Base-by-base conservation (phyloP, 1,140 invertebrate species). In the Eurosta solidaginis region DNA sequence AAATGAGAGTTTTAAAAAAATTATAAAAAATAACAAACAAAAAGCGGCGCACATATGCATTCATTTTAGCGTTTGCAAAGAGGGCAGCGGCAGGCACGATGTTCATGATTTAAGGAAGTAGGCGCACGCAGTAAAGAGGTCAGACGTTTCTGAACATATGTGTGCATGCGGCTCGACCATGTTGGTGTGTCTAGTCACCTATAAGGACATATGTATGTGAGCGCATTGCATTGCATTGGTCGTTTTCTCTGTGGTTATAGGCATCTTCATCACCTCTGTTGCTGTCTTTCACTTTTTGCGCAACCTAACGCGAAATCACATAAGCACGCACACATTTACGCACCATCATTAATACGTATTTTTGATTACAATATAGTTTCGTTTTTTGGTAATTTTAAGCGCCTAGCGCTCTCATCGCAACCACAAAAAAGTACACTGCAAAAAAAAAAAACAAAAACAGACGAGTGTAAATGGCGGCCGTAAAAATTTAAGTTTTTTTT, bases 31-130 rank as follows among this genome's bases (percentile, higher is more conserved):
- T 42, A 50, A 74, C 80, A 80, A 78, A 82, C 77, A 73, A 80
- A 81, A 83, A 82, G 82, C 83, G 81, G 81, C 83, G 79, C 82
- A 81, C 80, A 85, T 17, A 2, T 85, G 85, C 84, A 82, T 83
- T 82, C 83, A 84, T 85, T 85, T 83, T 80, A 54, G 68, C 82
- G 78, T 79, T 14, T 20, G 73, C 1, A 47, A 20, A 59, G 52
- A 59, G 45, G 36, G n/a, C 25, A 29, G 20, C 6, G 20, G n/a
- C 33, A 4, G 1, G 12, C 20, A 33, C 59, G 33, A 33, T 33
- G 10, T 17, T 40, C 33, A 20, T 14, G 0, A 33, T n/a, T 68
- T n/a, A n/a, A n/a, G n/a, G n/a, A n/a, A n/a, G 50, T 27, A 27
- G 29, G 22, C 1, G 29, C n/a, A 33, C 54, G 52, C 52, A 14